phyloP scores from a whole-genome alignment of 2,888 invertebrate species.

The Tinea semifulvella region DNA sequence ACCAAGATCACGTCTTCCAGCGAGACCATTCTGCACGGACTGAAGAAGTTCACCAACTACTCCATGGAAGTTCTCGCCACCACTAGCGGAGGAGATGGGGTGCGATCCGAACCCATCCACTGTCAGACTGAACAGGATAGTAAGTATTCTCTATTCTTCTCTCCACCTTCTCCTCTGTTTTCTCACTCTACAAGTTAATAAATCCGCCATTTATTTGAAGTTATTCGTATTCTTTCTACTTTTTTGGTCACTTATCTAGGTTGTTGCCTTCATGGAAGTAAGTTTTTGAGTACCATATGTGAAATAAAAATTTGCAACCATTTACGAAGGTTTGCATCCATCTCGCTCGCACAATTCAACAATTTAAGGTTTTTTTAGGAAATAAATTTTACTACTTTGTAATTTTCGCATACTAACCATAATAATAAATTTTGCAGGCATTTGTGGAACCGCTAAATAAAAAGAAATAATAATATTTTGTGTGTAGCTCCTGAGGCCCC shows the following conservation, averaged over 20 bases:
- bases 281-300: no score
- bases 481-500: conserved; percentile 89
- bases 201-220: background rate
- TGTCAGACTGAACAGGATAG: conserved; percentile 97
- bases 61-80: conserved; percentile 96
- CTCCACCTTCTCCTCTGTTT: background rate
- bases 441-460: no score
- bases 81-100: conserved; percentile 95
- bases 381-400: no score
- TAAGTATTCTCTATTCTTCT: conserved; percentile 35
- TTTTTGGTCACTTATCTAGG: no score
- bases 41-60: conserved; percentile 96
- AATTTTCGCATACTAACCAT: no score
- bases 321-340: no score
- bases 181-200: background rate
- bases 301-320: no score
- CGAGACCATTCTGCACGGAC: conserved; percentile 91
- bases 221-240: background rate
- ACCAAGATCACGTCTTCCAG: conserved; percentile 92
- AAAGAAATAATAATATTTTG: no score
- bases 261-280: no score
- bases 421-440: no score
- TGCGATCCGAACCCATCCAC: conserved; percentile 85
- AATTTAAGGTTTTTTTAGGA: no score
- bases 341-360: no score